Evolutionary conservation across 1,140 invertebrate genomes (phyloP), one percentile per base, ranked within the genome.

Genomic region (Drosophila nikananu): DNA sequence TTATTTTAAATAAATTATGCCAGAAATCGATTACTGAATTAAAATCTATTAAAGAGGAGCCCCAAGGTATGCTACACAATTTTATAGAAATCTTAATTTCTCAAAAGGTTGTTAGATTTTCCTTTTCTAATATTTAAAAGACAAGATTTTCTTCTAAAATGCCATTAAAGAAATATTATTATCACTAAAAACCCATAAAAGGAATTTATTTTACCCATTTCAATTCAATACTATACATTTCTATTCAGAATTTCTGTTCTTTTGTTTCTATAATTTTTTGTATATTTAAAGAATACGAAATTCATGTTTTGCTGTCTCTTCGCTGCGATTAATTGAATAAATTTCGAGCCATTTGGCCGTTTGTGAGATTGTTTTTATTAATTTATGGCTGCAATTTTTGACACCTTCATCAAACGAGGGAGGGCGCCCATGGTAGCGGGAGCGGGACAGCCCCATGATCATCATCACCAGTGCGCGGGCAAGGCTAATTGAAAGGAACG

Each of bases 371-470:
- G 48, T 68, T 77, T 79, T 89, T 79, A 89, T 89, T 81, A 89
- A 89, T 89, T 89, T 89, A 90, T 89, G 79, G 66, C 71, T 64
- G 74, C 75, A 81, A 60, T 72, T 90, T 90, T 84, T 90, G 81
- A 89, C 84, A 89, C 84, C 84, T 89, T 81, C 55, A 75, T 77
- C 70, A 60, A 66, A 35, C 54, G 51, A 44, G 32, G 9, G 42
- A 23, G 30, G 27, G 44, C 41, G 23, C 32, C 39, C 32, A 25
- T 17, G 52, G 30, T 0, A 25, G 21, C 9, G 44, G 17, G 5
- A 48, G 66, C 15, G 30, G 15, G 39, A 17, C 17, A 46, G 42
- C 21, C 32, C n/a, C 15, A 71, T 48, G 35, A 59, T 73, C 42
- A 72, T 48, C 65, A 58, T 72, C 65, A 35, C 32, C 32, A 58